Base-by-base conservation (phyloP, 1,140 invertebrate species). In the Battus philenor region DNA sequence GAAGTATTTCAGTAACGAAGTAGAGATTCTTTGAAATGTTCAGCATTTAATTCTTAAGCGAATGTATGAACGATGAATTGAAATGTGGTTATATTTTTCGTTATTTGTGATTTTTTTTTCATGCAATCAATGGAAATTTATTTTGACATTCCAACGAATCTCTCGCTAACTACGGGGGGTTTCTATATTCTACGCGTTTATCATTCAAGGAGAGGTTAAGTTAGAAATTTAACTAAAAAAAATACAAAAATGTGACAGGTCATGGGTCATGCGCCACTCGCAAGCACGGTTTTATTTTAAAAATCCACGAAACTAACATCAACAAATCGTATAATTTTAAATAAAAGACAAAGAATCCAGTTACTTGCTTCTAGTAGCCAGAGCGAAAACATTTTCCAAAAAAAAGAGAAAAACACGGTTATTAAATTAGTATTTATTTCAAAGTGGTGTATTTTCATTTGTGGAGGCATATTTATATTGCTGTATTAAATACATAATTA, bases 291-390 rank as follows among this genome's bases (percentile, higher is more conserved):
- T 50, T 41, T 46, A 51, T 26, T 41, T 27, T 39, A 29, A 33
- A 36, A 44, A 57, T 45, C 44, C 56, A 64, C 54, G 58, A 60
- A 54, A 43, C 76, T 80, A 83, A 80, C 74, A 80, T 50, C 62
- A 63, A 63, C 30, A 50, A 50, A 49, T 26, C 34, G 7, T 39
- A 27, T 27, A 36, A 32, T 44, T 53, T 27, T 20, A 52, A 58
- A 58, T 47, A 55, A 62, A 54, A 59, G n/a, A n/a, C n/a, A 70
- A 68, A 63, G 39, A 58, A 62, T 56, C 52, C 57, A 73, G 59
- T 83, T 80, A 84, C 80, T 84, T 84, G 80, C 78, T 82, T 80
- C 80, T 84, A 82, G 80, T 84, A 84, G 80, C 78, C 73, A 84
- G 70, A 82, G 78, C 80, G 80, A 84, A 80, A 82, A 74, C 68